Percentiles rank a stretch among this genome's conserved stretches.
Conservation (phyloP, 2,888 invertebrate species). For the Drosophila percnosoma region DNA sequence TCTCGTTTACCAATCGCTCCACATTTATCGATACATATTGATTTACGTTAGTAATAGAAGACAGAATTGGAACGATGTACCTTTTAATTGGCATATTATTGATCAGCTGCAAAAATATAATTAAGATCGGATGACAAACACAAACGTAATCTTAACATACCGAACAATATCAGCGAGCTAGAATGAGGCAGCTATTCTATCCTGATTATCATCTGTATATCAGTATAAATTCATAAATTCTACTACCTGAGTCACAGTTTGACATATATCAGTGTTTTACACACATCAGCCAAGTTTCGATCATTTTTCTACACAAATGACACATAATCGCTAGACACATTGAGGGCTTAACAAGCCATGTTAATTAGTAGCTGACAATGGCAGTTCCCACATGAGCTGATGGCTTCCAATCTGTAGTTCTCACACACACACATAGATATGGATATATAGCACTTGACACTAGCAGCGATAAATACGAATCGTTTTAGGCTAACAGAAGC, state of each 20-base stretch:
- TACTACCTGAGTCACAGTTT: not conserved
- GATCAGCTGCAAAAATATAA: not conserved
- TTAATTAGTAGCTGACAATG: conserved; percentile 57
- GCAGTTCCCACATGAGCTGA: conserved; percentile 18
- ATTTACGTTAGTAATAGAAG: not conserved
- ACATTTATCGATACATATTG: not conserved
- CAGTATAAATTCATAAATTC: too few relatives aligned
- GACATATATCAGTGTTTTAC: not conserved
- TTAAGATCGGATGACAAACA: not conserved
- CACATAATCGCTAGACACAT: conserved; percentile 12
- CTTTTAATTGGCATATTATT: not conserved
- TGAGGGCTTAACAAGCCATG: conserved; percentile 33
- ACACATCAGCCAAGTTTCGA: conserved; percentile 4
- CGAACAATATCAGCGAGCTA: not conserved
- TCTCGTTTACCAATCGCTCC: not conserved
- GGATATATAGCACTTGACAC: conserved; percentile 50
- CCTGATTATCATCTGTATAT: not conserved
- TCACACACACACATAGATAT: conserved; percentile 23
- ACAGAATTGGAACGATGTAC: not conserved
- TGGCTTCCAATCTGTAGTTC: conserved; percentile 17
- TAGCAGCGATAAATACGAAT: conserved; percentile 54
- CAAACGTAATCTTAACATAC: not conserved
- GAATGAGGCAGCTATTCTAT: not conserved
- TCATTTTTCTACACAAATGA: conserved; percentile 19
- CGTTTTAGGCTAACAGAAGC: conserved; percentile 48